phyloP scores from a whole-genome alignment of 2,797 vertebrate genomes.

The Dryobates pubescens region DNA sequence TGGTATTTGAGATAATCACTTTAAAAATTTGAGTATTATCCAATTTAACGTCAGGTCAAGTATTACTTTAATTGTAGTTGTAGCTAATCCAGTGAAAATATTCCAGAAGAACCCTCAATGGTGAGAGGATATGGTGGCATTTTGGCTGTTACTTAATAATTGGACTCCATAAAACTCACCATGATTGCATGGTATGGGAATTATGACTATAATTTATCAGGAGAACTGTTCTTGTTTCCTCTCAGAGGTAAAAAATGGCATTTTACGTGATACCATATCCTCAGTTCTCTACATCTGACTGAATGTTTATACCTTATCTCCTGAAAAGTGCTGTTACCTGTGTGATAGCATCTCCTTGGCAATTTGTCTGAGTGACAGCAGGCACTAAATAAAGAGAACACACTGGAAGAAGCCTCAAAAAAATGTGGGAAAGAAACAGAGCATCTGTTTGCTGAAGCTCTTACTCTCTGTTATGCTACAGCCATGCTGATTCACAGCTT shows the following conservation, averaged over 20 bases:
- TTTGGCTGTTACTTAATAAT: neutral
- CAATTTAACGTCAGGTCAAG: neutral
- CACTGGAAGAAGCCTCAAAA: neutral
- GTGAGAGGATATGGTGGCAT: neutral
- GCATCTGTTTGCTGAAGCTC: neutral
- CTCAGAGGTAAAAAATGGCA: neutral
- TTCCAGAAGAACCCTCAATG: neutral
- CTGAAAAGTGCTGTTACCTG: neutral
- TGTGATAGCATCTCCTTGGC: neutral
- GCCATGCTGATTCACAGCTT: neutral
- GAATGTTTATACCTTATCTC: neutral
- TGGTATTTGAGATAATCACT: neutral
- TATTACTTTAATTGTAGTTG: neutral
- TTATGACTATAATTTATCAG: neutral
- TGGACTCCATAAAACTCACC: neutral
- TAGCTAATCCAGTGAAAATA: neutral
- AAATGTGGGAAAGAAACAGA: neutral
- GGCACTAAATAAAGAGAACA: neutral
- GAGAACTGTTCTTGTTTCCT: neutral
- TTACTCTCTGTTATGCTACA: neutral
- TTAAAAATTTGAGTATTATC: neutral
- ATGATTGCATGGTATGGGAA: neutral
- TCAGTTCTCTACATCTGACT: neutral
- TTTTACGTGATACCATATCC: neutral
- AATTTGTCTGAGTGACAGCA: neutral